Evolutionary conservation across 2,113 vertebrate species (phyloP).

Genomic region (Numenius arquata): DNA sequence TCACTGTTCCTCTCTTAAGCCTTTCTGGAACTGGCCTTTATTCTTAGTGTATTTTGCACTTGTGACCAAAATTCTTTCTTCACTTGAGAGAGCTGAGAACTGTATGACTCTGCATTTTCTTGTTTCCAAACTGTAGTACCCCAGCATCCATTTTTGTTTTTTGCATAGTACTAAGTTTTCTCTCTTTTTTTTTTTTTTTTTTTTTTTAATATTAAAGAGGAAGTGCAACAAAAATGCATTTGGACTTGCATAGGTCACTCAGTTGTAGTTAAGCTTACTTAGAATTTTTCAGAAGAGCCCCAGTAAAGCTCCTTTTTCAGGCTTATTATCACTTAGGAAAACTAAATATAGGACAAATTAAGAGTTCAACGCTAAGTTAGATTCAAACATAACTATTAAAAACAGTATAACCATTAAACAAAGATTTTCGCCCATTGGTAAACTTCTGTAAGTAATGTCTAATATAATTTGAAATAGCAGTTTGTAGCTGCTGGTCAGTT

Average conservation of each 20-base stretch:
- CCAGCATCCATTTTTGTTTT: background rate
- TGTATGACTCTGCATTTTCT: background rate
- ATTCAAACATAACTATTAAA: background rate
- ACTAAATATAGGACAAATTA: background rate
- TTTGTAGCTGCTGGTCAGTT: background rate
- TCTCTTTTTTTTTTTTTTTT: background rate
- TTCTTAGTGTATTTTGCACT: background rate
- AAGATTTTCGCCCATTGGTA: background rate
- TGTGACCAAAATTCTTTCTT: background rate
- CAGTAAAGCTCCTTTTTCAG: background rate
- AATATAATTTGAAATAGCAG: background rate
- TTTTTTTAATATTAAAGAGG: background rate
- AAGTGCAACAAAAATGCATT: background rate
- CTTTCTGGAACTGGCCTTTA: background rate
- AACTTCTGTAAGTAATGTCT: background rate
- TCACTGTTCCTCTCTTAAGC: background rate
- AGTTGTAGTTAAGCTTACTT: background rate
- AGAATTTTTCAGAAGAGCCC: background rate
- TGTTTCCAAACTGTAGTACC: background rate
- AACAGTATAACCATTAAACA: background rate
- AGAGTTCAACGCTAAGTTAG: background rate
- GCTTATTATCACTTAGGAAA: background rate
- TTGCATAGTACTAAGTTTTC: background rate
- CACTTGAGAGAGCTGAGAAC: background rate
- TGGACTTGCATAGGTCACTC: background rate